phyloP scores from a whole-genome alignment of 2,888 invertebrate species.

The Microplitis manilae region DNA sequence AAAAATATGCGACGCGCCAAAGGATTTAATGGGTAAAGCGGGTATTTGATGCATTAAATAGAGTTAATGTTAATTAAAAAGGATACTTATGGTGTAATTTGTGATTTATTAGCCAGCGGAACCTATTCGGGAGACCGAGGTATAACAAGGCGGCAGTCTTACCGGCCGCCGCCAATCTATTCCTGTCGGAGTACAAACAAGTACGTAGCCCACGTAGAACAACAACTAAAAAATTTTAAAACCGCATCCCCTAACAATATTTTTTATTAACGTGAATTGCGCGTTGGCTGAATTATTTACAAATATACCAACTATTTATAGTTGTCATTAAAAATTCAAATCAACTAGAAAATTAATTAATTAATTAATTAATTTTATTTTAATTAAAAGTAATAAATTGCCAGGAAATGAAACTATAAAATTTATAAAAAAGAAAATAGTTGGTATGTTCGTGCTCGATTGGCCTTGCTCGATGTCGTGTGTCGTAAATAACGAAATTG shows the following conservation, averaged over 20 bases:
- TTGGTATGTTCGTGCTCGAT: conserved; percentile 46
- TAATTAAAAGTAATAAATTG: background rate
- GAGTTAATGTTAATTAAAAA: conserved; percentile 60
- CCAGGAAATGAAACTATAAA: too few relatives aligned
- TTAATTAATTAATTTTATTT: background rate
- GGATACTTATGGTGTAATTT: conserved; percentile 69
- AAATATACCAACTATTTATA: conserved; percentile 38
- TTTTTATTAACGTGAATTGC: conserved; percentile 60
- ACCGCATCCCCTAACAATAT: conserved; percentile 68
- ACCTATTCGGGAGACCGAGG: conserved; percentile 84
- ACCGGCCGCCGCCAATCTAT: conserved; percentile 71
- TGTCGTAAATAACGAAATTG: conserved; percentile 52
- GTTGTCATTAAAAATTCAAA: background rate
- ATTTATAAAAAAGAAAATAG: conserved; percentile 6
- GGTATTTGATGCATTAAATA: conserved; percentile 44
- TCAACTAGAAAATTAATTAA: too few relatives aligned
- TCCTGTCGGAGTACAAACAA: conserved; percentile 77
- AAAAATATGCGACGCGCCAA: conserved; percentile 27
- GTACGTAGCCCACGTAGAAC: conserved; percentile 75
- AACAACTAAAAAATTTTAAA: background rate
- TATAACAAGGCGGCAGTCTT: conserved; percentile 78
- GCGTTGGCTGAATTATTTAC: conserved; percentile 45
- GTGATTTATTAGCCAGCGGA: conserved; percentile 80
- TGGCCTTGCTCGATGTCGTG: conserved; percentile 58
- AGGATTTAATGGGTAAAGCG: conserved; percentile 38